Percentiles rank a stretch among this genome's conserved stretches.
phyloP scores from a whole-genome alignment of 1,140 invertebrate species.

The Lepeophtheirus salmonis region DNA sequence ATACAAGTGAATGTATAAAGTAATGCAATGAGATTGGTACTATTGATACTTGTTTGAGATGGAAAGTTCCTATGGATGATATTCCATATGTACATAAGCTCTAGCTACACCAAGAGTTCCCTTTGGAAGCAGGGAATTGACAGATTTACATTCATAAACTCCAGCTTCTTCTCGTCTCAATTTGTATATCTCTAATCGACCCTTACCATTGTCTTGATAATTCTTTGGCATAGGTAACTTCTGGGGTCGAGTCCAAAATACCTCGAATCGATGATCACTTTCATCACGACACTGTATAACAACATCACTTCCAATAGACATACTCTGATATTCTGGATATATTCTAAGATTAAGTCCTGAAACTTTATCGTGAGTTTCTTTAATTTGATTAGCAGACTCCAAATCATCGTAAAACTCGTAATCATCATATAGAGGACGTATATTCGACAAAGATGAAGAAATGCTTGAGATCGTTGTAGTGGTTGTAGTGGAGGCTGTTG shows the following conservation, averaged over 20 bases:
- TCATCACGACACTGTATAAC: slow-evolving; percentile 9
- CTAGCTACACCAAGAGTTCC: background rate
- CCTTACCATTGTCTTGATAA: background rate
- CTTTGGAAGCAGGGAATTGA: background rate
- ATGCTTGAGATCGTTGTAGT: background rate
- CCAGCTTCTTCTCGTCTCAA: background rate
- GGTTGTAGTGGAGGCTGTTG: background rate
- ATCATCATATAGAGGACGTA: background rate
- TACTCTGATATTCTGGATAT: slow-evolving; percentile 6
- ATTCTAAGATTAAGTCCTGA: slow-evolving; percentile 2
- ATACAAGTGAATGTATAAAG: too few species aligned
- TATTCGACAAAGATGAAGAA: background rate
- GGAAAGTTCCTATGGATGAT: background rate
- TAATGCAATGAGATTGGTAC: too few species aligned
- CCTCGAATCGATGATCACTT: background rate
- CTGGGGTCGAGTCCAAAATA: background rate
- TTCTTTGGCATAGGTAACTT: background rate
- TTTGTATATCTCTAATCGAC: background rate
- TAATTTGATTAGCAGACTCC: slow-evolving; percentile 9
- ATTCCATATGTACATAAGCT: background rate
- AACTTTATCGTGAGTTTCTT: background rate
- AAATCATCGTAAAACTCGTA: background rate
- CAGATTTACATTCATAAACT: background rate
- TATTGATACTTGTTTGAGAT: too few species aligned
- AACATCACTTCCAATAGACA: slow-evolving; percentile 1